A percentile compares a stretch with the other conserved stretches of the same genome.
phyloP scores from a whole-genome alignment of 2,888 invertebrate genomes.

The Anorthoa munda region DNA sequence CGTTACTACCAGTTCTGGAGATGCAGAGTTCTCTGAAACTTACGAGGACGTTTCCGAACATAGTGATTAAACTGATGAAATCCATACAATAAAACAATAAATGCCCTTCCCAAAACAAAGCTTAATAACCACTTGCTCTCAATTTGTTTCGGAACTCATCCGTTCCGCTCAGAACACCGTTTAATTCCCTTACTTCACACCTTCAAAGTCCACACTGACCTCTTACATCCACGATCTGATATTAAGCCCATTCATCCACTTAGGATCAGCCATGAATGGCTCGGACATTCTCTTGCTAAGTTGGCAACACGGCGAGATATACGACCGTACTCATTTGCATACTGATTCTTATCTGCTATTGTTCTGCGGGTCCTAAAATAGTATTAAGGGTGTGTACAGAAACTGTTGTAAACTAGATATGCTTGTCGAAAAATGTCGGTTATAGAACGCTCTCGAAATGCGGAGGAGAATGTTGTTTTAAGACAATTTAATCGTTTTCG shows the following conservation, averaged over 20 bases:
- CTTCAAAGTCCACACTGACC: slow-evolving; percentile 18
- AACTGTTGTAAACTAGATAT: slow-evolving; percentile 30
- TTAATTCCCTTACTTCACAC: slow-evolving; percentile 40
- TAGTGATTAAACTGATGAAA: slow-evolving; percentile 11
- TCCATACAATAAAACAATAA: slow-evolving; percentile 36
- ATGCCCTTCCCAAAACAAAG: slow-evolving; percentile 40
- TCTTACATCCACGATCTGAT: slow-evolving; percentile 52
- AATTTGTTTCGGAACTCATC: slow-evolving; percentile 31
- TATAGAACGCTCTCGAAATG: not conserved
- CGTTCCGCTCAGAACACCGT: slow-evolving; percentile 50
- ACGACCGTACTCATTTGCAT: slow-evolving; percentile 70
- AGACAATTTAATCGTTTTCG: no score
- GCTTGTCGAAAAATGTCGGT: not conserved
- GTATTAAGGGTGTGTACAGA: slow-evolving; percentile 55
- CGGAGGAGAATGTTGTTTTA: no score
- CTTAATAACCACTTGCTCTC: slow-evolving; percentile 12
- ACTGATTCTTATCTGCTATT: slow-evolving; percentile 75
- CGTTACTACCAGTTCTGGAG: not conserved
- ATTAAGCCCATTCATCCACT: slow-evolving; percentile 52
- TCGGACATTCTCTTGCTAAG: slow-evolving; percentile 59
- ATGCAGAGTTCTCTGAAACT: not conserved
- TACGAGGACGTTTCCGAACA: slow-evolving; percentile 1
- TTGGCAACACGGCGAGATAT: slow-evolving; percentile 66
- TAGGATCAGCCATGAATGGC: slow-evolving; percentile 58
- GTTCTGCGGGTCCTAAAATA: slow-evolving; percentile 64